phyloP scores from a whole-genome alignment of 2,888 invertebrate species.

The Phytoseiulus persimilis region DNA sequence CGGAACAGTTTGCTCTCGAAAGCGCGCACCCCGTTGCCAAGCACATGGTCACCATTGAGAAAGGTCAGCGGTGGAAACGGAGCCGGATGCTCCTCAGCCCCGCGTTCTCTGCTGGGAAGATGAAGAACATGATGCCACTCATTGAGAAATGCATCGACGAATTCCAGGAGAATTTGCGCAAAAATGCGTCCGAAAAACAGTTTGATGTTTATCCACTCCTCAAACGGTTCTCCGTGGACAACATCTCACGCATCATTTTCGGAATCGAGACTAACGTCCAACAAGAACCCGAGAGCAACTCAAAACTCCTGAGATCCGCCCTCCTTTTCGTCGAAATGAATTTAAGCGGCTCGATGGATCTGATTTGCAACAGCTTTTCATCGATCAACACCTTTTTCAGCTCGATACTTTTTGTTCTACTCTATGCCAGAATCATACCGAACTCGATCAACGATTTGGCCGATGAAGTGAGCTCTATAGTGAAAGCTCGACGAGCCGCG shows the following conservation, averaged over 20 bases:
- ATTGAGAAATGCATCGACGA: neutral
- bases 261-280: neutral
- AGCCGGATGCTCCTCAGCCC: neutral
- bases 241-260: neutral
- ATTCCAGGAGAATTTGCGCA: neutral
- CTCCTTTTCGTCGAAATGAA: neutral
- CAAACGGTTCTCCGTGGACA: conserved; percentile 7
- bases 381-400: neutral
- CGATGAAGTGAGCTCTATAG: neutral
- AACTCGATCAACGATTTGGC: neutral
- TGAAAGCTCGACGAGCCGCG: neutral
- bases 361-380: neutral
- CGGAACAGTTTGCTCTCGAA: conserved; percentile 8
- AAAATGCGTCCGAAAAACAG: neutral
- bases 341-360: neutral
- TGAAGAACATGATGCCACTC: neutral
- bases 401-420: neutral
- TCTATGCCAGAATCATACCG: neutral
- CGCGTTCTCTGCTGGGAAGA: neutral
- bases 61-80: neutral
- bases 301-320: neutral
- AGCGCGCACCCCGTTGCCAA: neutral
- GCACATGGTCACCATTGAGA: neutral
- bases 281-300: neutral
- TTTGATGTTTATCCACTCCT: neutral